phyloP scores from a whole-genome alignment of 2,113 vertebrate species.

The Microcebus griseorufus region DNA sequence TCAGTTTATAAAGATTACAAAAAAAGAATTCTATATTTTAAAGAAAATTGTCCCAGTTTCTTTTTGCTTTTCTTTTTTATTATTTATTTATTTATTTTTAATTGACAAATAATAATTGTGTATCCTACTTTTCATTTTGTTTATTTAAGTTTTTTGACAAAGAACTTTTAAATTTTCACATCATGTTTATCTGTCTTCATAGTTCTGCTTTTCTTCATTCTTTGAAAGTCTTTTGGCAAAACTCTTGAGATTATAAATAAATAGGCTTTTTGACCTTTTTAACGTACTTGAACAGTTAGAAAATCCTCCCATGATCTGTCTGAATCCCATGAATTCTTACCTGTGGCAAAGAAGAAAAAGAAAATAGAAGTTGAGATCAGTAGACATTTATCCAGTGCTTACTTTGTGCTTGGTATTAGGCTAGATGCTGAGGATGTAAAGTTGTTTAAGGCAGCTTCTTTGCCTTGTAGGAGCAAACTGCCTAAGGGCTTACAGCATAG shows the following conservation, averaged over 20 bases:
- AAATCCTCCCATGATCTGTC: slow-evolving; percentile 32
- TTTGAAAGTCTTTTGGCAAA: not conserved
- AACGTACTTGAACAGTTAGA: not conserved
- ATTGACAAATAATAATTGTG: not conserved
- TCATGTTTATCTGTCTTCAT: not conserved
- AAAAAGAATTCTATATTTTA: not conserved
- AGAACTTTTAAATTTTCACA: not conserved
- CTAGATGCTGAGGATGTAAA: slow-evolving; percentile 31
- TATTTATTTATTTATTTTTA: not conserved
- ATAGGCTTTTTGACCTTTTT: not conserved
- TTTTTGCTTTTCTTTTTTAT: not conserved
- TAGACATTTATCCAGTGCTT: slow-evolving; percentile 9
- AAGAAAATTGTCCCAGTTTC: not conserved
- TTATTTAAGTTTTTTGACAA: not conserved
- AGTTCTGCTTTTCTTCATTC: not conserved
- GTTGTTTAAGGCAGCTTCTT: slow-evolving; percentile 30
- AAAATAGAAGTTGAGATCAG: not conserved
- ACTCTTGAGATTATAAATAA: slow-evolving; percentile 3
- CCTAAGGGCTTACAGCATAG: not conserved
- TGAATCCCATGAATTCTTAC: slow-evolving; percentile 37
- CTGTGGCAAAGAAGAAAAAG: not conserved
- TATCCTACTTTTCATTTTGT: not conserved
- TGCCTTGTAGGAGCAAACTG: slow-evolving; percentile 15
- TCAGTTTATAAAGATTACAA: not conserved
- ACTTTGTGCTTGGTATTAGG: not conserved